Base-by-base conservation (phyloP, 2,797 vertebrate species). In the Anolis apletophallus region DNA sequence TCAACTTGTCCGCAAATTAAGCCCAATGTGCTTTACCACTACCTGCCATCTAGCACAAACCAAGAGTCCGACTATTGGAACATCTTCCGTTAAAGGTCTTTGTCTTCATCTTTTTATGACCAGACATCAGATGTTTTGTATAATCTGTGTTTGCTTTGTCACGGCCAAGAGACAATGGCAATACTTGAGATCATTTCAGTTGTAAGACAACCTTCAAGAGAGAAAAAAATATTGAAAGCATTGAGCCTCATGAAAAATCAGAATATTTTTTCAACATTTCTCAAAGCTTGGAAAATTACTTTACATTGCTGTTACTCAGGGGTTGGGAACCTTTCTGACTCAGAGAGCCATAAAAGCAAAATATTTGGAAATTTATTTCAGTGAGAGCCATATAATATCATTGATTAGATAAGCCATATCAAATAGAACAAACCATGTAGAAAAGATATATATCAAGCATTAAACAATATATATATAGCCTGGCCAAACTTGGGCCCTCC, bases 171-270 rank as follows among this genome's bases (percentile, higher is more conserved):
- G 57, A 61, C 0, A 11, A 11, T 5, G 16, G 1, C 46, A 7
- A 21, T 26, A 5, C 69, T 52, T 81, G 80, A 87, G 78, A 85
- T 97, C 93, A 99, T 89, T 98, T 99, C 94, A 99, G 90, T 80
- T 98, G 98, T 87, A 97, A 91, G 83, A 98, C 95, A 87, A 98
- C 97, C 98, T 99, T 91, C 84, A 94, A 93, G 92, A 87, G 92
- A 13, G 29, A 10, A 32, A 83, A 6, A 10, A 75, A 93, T 76
- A 26, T n/a, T 3, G 14, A 84, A 40, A 54, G 9, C n/a, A 79
- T 0, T 0, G 83, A 85, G 57, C 77, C 80, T 71, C 67, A 34
- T 32, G 40, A 83, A 71, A 88, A 81, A 26, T 12, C 84, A 50
- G 4, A 32, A 50, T 26, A 40, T 78, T 64, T 64, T 10, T 64